These are phyloP conservation scores for Pogona vitticeps DNA, from an alignment of 2,113 vertebrate species.

Conservation along the genomic window DNA sequence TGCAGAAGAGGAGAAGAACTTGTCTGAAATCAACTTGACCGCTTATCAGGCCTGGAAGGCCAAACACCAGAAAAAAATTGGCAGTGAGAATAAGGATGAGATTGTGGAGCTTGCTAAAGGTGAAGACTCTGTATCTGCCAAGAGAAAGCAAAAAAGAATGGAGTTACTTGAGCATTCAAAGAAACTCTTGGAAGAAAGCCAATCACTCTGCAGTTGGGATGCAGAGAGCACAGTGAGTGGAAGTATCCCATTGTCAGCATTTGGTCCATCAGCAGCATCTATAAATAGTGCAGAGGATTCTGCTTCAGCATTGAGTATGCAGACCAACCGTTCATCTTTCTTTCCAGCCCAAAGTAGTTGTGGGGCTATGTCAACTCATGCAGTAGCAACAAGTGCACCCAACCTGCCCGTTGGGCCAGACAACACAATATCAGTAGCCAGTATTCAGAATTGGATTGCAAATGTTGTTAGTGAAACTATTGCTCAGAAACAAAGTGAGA, in stretches of 20 bases:
- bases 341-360: slow-evolving; percentile 73
- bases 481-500: slow-evolving; percentile 90
- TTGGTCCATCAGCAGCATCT: slow-evolving; percentile 77
- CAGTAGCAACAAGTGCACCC: slow-evolving; percentile 71
- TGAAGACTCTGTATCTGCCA: slow-evolving; percentile 79
- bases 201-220: slow-evolving; percentile 89
- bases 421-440: slow-evolving; percentile 86
- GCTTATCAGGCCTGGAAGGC: slow-evolving; percentile 96
- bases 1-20: slow-evolving; percentile 54
- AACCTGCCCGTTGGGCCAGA: slow-evolving; percentile 81
- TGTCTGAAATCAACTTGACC: slow-evolving; percentile 83
- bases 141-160: slow-evolving; percentile 85
- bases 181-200: slow-evolving; percentile 91
- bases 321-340: slow-evolving; percentile 79
- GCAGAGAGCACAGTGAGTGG: slow-evolving; percentile 78
- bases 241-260: slow-evolving; percentile 86
- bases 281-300: slow-evolving; percentile 77
- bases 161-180: slow-evolving; percentile 89
- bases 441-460: slow-evolving; percentile 96
- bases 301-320: slow-evolving; percentile 81
- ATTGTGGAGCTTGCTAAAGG: slow-evolving; percentile 84
- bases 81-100: slow-evolving; percentile 84
- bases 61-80: slow-evolving; percentile 86
- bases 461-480: slow-evolving; percentile 92
- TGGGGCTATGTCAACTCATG: slow-evolving; percentile 26